Base-by-base conservation (phyloP, 2,888 invertebrate species). In the Catocala nupta region DNA sequence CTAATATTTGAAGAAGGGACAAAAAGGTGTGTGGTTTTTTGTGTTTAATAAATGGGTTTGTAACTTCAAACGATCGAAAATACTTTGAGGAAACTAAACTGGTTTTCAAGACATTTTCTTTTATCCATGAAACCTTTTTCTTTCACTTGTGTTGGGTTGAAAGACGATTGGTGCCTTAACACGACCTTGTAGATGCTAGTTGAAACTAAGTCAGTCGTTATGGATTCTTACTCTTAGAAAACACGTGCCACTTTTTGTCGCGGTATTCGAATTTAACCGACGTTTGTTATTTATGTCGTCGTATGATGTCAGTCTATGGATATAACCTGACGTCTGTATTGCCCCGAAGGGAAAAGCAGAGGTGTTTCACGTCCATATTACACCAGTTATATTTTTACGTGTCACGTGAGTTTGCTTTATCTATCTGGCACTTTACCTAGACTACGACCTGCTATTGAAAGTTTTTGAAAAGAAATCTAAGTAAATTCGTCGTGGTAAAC, bases 161-260 rank as follows among this genome's bases (percentile, higher is more conserved):
- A 16, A 57, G 43, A 52, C 62, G 61, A 63, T 59, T 55, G 49
- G 52, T 63, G 52, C 33, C 33, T 45, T 43, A 51, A 34, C 39
- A 55, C 60, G 49, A 61, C 7, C 12, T 59, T 55, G 59, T 53
- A 16, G 47, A 7, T 47, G 7, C 34, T 58, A 50, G 57, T 71
- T 55, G 63, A 55, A 52, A 70, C 59, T 34, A 47, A 63, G 39
- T 12, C 68, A 64, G 55, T 45, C 44, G 50, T 16, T 12, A 47
- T 47, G 12, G 7, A 7, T 16, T 48, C 48, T 48, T 7, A 16
- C 8, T 10, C 3, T 48, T 7, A 13, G 5, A 13, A 5, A 3
- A 45, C 8, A 1, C 25, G 25, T 25, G 25, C 25, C 25, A 25
- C 25, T 25, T 25, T 25, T 25, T 25, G 25, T 3, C 25, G 25